These are phyloP conservation scores for Vandiemenella viatica DNA, from an alignment of 2,888 invertebrate genomes.

Conservation along the genomic window DNA sequence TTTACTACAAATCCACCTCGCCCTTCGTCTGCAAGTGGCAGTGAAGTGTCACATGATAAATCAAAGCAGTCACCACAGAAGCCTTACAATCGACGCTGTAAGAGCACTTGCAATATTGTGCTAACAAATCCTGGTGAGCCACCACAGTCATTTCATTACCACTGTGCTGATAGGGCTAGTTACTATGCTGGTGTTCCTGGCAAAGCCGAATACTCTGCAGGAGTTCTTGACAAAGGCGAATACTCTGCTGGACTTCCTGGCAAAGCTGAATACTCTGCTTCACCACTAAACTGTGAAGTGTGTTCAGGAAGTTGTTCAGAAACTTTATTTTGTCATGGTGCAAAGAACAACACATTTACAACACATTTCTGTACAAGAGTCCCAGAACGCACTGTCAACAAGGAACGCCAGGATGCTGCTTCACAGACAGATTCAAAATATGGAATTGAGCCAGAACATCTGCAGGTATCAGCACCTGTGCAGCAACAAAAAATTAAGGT, in stretches of 20 bases:
- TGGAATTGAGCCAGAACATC: no score
- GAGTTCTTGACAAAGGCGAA: slow-evolving; percentile 3
- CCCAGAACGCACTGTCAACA: slow-evolving; percentile 20
- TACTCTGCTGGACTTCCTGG: not conserved
- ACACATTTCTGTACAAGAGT: slow-evolving; percentile 28
- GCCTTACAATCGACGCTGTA: slow-evolving; percentile 37
- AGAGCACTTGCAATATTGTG: slow-evolving; percentile 52
- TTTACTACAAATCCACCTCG: slow-evolving; percentile 36
- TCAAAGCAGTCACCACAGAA: slow-evolving; percentile 21
- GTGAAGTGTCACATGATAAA: slow-evolving; percentile 28
- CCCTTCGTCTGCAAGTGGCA: not conserved
- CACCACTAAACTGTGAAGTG: slow-evolving; percentile 28
- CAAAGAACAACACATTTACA: slow-evolving; percentile 25
- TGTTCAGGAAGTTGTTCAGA: slow-evolving; percentile 19
- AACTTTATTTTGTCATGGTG: slow-evolving; percentile 15
- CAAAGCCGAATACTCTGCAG: not conserved
- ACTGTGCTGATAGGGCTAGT: slow-evolving; percentile 32
- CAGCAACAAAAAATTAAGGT: not conserved
- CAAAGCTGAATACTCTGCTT: not conserved
- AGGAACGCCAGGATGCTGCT: slow-evolving; percentile 31
- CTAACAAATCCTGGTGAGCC: slow-evolving; percentile 31
- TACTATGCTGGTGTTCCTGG: slow-evolving; percentile 26
- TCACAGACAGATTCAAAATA: slow-evolving; percentile 34
- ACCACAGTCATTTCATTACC: not conserved
- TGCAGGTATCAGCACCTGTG: not conserved